These are phyloP conservation scores for Calcarius lapponicus DNA, from an alignment of 2,797 vertebrate genomes.

Conservation along the genomic window DNA sequence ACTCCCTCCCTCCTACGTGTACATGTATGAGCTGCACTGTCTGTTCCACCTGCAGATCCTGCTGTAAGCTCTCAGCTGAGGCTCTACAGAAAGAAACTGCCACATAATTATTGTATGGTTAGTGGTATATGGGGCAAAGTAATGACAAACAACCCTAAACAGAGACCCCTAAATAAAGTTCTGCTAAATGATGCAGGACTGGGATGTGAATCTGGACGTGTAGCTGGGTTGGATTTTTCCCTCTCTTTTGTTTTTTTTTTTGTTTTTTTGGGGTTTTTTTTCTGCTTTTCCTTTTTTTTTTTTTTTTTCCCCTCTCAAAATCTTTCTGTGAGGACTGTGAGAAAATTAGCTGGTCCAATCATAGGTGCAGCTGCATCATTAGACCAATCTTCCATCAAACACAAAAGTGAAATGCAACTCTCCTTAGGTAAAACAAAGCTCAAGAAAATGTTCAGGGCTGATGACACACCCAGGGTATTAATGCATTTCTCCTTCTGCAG, in stretches of 20 bases:
- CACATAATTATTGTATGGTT: not conserved
- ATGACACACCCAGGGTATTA: rapidly evolving
- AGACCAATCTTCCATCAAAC: not conserved
- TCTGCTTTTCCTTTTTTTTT: not conserved
- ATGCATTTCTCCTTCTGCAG: not conserved
- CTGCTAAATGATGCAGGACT: not conserved
- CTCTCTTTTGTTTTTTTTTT: rapidly evolving
- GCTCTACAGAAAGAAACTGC: not conserved
- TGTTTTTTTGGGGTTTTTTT: not conserved
- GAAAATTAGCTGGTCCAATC: not conserved
- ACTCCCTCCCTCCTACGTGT: not conserved
- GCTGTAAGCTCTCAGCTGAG: not conserved
- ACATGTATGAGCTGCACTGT: not conserved
- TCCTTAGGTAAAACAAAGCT: not conserved
- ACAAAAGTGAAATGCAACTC: not conserved
- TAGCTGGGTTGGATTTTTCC: rapidly evolving
- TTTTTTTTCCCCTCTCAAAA: not conserved
- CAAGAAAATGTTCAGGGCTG: not conserved
- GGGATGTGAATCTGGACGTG: not conserved
- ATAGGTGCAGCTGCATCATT: not conserved
- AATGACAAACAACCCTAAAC: not conserved
- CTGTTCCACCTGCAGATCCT: not conserved
- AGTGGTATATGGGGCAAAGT: not conserved
- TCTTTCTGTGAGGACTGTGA: not conserved
- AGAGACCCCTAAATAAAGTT: not conserved